Evolutionary conservation across 1,140 invertebrate species (phyloP), one percentile per base, ranked within the genome.

Genomic region (Drosophila mojavensis): DNA sequence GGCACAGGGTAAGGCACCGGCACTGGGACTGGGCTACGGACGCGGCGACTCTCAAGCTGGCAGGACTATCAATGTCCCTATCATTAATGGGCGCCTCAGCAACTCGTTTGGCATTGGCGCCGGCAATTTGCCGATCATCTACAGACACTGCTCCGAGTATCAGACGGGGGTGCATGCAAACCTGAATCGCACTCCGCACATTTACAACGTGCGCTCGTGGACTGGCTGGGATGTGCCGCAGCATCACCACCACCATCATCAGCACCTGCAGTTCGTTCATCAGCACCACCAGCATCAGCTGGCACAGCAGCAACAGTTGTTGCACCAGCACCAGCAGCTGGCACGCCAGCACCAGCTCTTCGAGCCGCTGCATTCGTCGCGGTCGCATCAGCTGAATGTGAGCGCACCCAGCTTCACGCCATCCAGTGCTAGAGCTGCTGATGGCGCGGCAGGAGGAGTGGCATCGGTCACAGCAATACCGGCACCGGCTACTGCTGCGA

Each of bases 391-490:
- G 1, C 47, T 88, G 17, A 86, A 86, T 54, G 82, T 75, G 15
- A 53, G 48, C 9, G 82, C 82, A 0, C 60, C 82, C 6, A 59
- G 39, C 5, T 86, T 86, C 9, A 66, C 72, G 33, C 81, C 81
- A 24, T 50, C 70, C 2, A 68, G 64, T n/a, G 70, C 64, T 20
- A 36, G 48, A 4, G 48, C 60, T 11, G 30, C 9, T 1, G 39
- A 15, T 41, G 55, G 5, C 9, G 9, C 33, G 7, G 7, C 33
- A 7, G 7, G 6, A 33, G 36, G 2, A 3, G 6, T 10, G 11
- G 36, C 10, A 36, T 30, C 33, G 9, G 1, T 6, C 6, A 36
- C 33, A 10, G 33, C 33, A 10, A 15, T 24, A 11, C 24, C 30
- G 26, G 11, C 7, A 59, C 9, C 51, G 55, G 15, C 24, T 10